Evolutionary conservation across 2,113 vertebrate species (phyloP), one percentile per base, ranked within the genome.

Genomic region (Bubo scandiacus): DNA sequence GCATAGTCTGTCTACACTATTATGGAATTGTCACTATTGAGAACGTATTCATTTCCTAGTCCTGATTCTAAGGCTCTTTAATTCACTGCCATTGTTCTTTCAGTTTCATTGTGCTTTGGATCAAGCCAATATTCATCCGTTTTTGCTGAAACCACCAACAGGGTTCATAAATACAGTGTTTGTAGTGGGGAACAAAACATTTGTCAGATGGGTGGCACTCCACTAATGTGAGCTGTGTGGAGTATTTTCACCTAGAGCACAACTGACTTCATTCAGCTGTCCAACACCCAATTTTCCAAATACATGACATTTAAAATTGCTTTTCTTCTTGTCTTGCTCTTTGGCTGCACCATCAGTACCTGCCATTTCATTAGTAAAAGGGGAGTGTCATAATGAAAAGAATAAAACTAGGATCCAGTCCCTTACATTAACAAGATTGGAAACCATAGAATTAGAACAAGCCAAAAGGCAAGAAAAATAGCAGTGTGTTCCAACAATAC

Each of bases 101-200:
- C 66, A 43, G 43, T 58, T 86, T 57, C 36, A 11, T 30, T 88
- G 85, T 85, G 66, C 73, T 85, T 84, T 88, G 66, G 61, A 62
- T 92, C 38, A n/a, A 73, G 45, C 36, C 67, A 62, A 54, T 91
- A 71, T 82, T 83, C 45, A 80, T 63, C 74, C 15, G 13, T 80
- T 90, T 94, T 55, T 94, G 93, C 95, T 91, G 88, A 96, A 81
- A 27, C 34, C n/a, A 74, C 49, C 61, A 59, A 7, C 54, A 45
- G 59, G 17, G 63, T 62, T 92, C 34, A 38, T 86, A 81, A 74
- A 61, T 11, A 10, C 67, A 34, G 47, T 52, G 45, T 82, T 80
- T 88, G 71, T 88, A 72, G 85, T 42, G 52, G 27, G 42, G 70
- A 92, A 66, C 85, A 80, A 94, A 72, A 57, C 43, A 10, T 85